Percentiles rank a stretch among this genome's conserved stretches.
Evolutionary conservation across 2,797 vertebrate genomes (phyloP).

Genomic region (Xiphophorus birchmanni): DNA sequence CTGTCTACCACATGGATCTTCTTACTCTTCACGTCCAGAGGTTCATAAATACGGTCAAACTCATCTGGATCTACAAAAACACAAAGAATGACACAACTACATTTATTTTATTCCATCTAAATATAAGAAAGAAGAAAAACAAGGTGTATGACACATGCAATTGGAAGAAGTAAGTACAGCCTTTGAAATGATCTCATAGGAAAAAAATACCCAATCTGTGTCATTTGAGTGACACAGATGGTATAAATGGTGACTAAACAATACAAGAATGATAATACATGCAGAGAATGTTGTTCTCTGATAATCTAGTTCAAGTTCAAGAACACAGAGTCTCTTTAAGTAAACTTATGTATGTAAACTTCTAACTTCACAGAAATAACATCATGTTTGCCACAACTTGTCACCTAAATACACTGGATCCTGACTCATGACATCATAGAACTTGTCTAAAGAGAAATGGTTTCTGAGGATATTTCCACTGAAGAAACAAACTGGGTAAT

Average conservation of each 20-base stretch:
- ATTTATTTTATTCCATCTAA: neutral
- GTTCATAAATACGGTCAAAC: constrained; percentile 96
- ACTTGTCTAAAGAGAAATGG: neutral
- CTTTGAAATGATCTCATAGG: neutral
- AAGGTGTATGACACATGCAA: neutral
- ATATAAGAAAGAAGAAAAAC: too few relatives aligned
- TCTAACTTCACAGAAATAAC: neutral
- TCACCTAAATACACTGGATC: neutral
- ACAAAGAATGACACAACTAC: neutral
- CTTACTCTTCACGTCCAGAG: constrained; percentile 96
- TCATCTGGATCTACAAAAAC: constrained; percentile 89
- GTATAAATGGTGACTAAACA: neutral
- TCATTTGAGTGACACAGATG: neutral
- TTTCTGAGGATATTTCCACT: neutral
- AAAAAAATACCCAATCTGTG: neutral
- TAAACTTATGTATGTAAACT: neutral
- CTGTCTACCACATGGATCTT: constrained; percentile 99
- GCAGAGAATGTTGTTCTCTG: neutral
- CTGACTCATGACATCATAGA: neutral
- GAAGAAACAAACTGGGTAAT: neutral
- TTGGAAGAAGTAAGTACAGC: neutral
- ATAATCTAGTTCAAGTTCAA: neutral
- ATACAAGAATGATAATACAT: neutral
- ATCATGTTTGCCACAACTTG: neutral
- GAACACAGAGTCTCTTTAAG: neutral